Percentiles rank a stretch among this genome's conserved stretches.
phyloP scores from a whole-genome alignment of 2,797 vertebrate genomes.

The Myotis findleyi region DNA sequence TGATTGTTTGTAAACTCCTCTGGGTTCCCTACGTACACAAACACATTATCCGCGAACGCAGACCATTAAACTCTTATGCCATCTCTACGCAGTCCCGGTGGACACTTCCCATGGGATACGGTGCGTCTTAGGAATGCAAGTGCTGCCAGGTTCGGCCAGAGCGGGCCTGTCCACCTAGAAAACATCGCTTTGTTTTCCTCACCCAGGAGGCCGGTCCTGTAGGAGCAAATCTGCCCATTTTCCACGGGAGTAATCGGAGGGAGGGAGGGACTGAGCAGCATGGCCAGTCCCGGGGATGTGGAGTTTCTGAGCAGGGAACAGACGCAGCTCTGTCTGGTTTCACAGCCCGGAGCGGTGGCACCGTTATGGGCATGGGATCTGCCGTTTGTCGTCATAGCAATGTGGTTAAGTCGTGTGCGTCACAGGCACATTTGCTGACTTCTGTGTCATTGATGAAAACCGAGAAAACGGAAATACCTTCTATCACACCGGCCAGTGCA shows the following conservation, averaged over 20 bases:
- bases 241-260: neutral
- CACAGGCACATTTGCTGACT: neutral
- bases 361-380: neutral
- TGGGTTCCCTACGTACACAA: neutral
- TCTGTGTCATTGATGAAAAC: neutral
- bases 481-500: accelerated
- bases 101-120: neutral
- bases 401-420: neutral
- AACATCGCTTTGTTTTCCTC: neutral
- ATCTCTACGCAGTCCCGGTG: neutral
- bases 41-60: neutral
- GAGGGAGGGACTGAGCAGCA: neutral
- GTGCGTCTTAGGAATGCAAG: neutral
- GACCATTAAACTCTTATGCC: neutral
- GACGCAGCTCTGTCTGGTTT: neutral
- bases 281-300: too few relatives aligned
- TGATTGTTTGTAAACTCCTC: neutral
- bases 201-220: neutral
- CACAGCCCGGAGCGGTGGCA: neutral
- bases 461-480: neutral
- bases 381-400: neutral
- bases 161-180: accelerated
- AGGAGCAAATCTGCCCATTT: neutral
- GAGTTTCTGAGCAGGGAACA: neutral
- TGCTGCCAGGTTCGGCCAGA: too few relatives aligned